Base-by-base conservation (phyloP, 1,140 invertebrate species). In the Procambarus clarkii region DNA sequence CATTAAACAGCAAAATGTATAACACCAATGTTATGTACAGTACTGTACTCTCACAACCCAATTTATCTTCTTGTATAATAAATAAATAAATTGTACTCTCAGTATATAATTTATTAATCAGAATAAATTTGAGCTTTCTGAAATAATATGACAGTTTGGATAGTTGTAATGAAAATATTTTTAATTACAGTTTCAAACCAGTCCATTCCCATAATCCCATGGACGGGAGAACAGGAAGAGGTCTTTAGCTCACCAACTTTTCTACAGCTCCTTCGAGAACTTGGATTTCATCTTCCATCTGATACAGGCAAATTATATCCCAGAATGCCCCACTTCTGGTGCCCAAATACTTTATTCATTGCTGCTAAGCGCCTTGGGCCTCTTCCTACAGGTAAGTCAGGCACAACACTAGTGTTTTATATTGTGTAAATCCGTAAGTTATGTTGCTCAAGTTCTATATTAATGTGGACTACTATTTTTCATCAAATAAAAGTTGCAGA, bases 161-260 rank as follows among this genome's bases (percentile, higher is more conserved):
- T 34, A 34, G 34, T 34, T 34, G 34, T 34, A 34, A 34, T 34
- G 34, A 34, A 34, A 69, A 74, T 89, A 45, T 83, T 86, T 93
- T 85, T 80, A 64, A 92, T 88, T 95, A 82, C 94, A 97, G 96
- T 96, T 82, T 94, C 96, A 92, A 95, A 96, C 83, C 95, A 96
- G 92, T 96, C 96, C 0, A 96, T 97, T n/a, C 97, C 97, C 0
- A 93, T 97, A 46, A 95, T 97, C 0, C 96, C 96, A n/a, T 97
- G 96, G 96, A 97, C 96, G 85, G 95, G 95, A 86, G 96, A 97
- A 45, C 96, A 97, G 93, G 95, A 95, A 15, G 94, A 94, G 2
- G 95, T 96, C 18, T 95, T 97, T 92, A 95, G 96, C 48, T 96
- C 96, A 91, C 95, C 96, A 92, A 96, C 96, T 86, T 96, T 97